A percentile compares a stretch with the other conserved stretches of the same genome.
These are phyloP conservation scores for Tarsius wallacei DNA, from an alignment of 2,797 vertebrate genomes.

Conservation along the genomic window DNA sequence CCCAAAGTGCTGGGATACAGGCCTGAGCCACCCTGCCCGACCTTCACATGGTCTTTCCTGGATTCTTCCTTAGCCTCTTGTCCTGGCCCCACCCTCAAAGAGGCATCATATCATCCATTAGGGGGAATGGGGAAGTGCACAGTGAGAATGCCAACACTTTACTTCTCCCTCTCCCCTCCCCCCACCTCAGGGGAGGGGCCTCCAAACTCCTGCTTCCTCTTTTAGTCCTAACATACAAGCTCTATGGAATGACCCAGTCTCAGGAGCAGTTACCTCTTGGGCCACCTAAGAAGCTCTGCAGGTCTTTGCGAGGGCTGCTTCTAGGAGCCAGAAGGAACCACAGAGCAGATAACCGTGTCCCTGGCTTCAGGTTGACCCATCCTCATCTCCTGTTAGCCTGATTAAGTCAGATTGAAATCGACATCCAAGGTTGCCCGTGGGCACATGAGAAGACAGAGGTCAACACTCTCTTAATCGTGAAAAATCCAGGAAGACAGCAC, in stretches of 20 bases:
- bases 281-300: neutral
- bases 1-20: too few species aligned
- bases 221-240: neutral
- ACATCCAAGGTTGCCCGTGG: slow-evolving; percentile 18
- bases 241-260: accelerated
- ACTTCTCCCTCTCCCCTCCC: neutral
- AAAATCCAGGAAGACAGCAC: neutral
- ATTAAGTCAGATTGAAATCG: slow-evolving; percentile 72
- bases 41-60: accelerated
- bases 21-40: too few species aligned
- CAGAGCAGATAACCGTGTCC: neutral
- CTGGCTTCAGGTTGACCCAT: neutral
- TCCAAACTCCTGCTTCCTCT: neutral
- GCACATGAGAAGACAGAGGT: neutral
- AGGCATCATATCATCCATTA: accelerated
- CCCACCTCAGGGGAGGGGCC: neutral
- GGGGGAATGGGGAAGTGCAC: accelerated
- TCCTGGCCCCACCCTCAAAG: too few species aligned
- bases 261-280: neutral
- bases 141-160: accelerated
- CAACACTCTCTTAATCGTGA: neutral
- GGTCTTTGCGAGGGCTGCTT: neutral
- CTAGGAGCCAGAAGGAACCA: neutral
- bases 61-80: neutral
- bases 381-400: slow-evolving; percentile 14